Evolutionary conservation across 2,113 vertebrate species (phyloP), one percentile per base, ranked within the genome.

Genomic region (Camelus dromedarius): DNA sequence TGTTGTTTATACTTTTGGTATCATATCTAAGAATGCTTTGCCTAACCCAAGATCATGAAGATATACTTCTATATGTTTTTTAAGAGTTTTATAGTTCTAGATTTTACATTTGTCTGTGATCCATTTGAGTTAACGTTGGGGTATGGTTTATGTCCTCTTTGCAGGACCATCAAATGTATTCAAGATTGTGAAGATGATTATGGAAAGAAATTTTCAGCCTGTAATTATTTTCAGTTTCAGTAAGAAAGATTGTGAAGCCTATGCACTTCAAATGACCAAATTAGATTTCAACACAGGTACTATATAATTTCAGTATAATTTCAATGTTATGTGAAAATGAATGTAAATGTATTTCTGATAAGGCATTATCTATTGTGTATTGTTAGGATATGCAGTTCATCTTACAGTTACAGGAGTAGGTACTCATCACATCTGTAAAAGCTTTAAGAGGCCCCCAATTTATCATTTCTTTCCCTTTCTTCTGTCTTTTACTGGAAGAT

Each of bases 141-240:
- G 0, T 93, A 18, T 92, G n/a, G 4, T 67, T 46, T 54, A 69
- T 80, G 18, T 32, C 20, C 16, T 87, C 52, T 96, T 70, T 94
- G 9, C 85, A 99, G 99, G 99, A 76, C 99, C 99, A 28, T 99
- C 99, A 81, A 99, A 99, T 82, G 99, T 99, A 52, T 99, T 99
- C 97, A 99, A 99, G 97, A 99, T 99, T 91, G 99, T 99, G 77
- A 99, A 99, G 98, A 99, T 99, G 99, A 99, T 99, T 87, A 99
- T 99, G 99, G 99, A 99, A 98, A 99, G 99, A 93, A 99, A 99
- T 98, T 99, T 99, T 98, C 99, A 99, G 94, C 99, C 99, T 6
- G 99, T 99, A 64, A 99, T 99, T 97, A 99, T 99, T 96, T 99
- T 99, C 98, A 99, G 99, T 98, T 99, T 99, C 98, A 99, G 99